Percentiles rank a stretch among this genome's conserved stretches.
Evolutionary conservation across 1,140 invertebrate genomes (phyloP).

Genomic region (Drosophila sp.): DNA sequence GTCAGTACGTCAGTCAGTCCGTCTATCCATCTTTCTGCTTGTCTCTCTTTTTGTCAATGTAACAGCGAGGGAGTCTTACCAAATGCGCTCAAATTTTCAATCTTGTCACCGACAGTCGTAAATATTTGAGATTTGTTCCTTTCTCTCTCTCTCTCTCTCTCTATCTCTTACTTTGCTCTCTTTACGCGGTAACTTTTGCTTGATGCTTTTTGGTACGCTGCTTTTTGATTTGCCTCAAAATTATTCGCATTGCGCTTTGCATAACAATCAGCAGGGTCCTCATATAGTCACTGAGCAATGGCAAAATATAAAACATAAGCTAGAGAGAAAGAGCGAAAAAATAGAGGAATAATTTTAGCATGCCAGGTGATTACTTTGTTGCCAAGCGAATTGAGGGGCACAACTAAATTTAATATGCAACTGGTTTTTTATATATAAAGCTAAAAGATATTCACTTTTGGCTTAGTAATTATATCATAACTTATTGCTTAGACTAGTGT

Average conservation of each 20-base stretch:
- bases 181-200: slow-evolving; percentile 34
- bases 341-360: slow-evolving; percentile 23
- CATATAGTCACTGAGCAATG: slow-evolving; percentile 19
- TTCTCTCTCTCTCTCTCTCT: neutral
- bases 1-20: slow-evolving; percentile 10
- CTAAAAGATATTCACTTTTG: too few species aligned
- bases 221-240: slow-evolving; percentile 57
- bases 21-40: too few species aligned
- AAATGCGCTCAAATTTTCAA: slow-evolving; percentile 38
- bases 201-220: slow-evolving; percentile 20
- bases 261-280: slow-evolving; percentile 53
- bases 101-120: slow-evolving; percentile 51
- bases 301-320: slow-evolving; percentile 7
- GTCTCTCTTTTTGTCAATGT: too few species aligned
- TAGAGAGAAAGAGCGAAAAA: neutral
- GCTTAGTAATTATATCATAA: too few species aligned
- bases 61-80: slow-evolving; percentile 17
- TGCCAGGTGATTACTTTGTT: slow-evolving; percentile 52
- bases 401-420: neutral
- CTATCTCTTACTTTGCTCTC: slow-evolving; percentile 1
- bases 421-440: too few species aligned
- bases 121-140: slow-evolving; percentile 38
- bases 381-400: neutral
- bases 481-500: too few species aligned
- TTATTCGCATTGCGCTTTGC: slow-evolving; percentile 55